A percentile compares a stretch with the other conserved stretches of the same genome.
These are phyloP conservation scores for Fregetta grallaria DNA, from an alignment of 2,113 vertebrate genomes.

Conservation along the genomic window DNA sequence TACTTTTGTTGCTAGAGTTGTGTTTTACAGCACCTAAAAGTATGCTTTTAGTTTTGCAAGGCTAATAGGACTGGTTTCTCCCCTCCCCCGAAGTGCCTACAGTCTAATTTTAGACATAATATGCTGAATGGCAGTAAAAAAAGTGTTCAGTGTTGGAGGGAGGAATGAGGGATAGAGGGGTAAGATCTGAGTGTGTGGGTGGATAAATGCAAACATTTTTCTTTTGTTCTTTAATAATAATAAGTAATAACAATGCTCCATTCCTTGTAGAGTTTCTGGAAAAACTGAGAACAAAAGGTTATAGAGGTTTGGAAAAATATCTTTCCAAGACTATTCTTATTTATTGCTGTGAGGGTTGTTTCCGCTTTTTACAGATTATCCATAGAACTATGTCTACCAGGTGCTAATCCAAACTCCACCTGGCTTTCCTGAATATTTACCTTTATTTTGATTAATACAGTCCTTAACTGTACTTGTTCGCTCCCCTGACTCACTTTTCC, in stretches of 20 bases:
- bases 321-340: background rate
- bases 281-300: background rate
- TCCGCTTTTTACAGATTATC: background rate
- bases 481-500: background rate
- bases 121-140: background rate
- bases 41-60: background rate
- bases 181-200: background rate
- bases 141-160: background rate
- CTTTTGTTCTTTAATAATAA: background rate
- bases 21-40: background rate
- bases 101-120: background rate
- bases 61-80: background rate
- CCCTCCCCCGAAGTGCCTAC: background rate
- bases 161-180: background rate
- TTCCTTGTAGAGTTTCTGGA: background rate
- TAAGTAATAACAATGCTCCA: background rate
- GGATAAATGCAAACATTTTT: background rate
- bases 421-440: slow-evolving; percentile 25
- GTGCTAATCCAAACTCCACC: slow-evolving; percentile 9
- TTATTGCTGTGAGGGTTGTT: background rate
- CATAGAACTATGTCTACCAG: background rate
- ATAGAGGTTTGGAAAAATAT: background rate
- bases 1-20: background rate
- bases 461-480: background rate
- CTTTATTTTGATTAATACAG: background rate